Conservation (phyloP, 2,113 vertebrate genomes). For the Lophotis ruficrista region DNA sequence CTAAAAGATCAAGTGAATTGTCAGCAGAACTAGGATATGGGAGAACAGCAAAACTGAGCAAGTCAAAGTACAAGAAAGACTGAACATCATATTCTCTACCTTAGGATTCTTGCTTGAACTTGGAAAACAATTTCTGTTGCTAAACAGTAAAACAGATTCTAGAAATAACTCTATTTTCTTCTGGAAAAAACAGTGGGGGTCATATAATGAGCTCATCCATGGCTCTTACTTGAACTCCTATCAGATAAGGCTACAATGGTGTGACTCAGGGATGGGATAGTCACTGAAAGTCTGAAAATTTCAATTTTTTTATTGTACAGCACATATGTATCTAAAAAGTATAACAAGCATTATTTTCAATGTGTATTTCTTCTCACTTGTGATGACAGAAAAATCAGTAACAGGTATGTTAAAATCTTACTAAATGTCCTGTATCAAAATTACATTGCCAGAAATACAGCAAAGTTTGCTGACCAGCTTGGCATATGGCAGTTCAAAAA, state of each 20-base stretch:
- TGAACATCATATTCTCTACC: not conserved
- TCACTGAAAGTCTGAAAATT: not conserved
- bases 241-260: not conserved
- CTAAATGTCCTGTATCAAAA: not conserved
- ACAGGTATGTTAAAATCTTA: not conserved
- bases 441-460: not conserved
- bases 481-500: not conserved
- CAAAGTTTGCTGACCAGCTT: not conserved
- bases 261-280: not conserved
- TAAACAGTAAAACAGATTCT: not conserved
- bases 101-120: not conserved
- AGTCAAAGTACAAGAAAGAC: not conserved
- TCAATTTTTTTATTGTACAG: not conserved
- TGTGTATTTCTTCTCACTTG: not conserved
- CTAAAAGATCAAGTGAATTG: not conserved
- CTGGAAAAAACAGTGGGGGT: not conserved
- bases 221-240: not conserved
- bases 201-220: not conserved
- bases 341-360: not conserved
- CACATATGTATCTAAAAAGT: not conserved
- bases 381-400: not conserved
- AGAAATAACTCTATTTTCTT: constrained; percentile 11
- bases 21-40: not conserved
- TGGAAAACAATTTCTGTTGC: not conserved
- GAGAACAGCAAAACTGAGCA: not conserved